These are phyloP conservation scores for Arenaria interpres DNA, from an alignment of 2,113 vertebrate genomes.

Conservation along the genomic window DNA sequence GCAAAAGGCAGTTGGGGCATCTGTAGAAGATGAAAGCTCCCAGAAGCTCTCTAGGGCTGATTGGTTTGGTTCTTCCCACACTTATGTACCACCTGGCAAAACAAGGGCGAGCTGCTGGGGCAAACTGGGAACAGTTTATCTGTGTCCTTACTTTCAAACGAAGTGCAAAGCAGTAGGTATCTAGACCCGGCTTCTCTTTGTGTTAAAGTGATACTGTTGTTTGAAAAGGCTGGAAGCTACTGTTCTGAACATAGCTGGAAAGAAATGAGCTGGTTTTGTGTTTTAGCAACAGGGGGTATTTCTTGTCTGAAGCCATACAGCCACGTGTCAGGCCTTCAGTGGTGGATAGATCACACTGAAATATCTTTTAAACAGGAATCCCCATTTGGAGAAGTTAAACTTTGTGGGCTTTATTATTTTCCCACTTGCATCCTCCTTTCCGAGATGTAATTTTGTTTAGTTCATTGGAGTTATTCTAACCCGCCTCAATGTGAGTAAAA, in stretches of 20 bases:
- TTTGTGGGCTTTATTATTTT: background rate
- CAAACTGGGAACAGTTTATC: background rate
- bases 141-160: background rate
- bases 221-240: background rate
- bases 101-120: background rate
- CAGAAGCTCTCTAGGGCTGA: background rate
- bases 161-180: background rate
- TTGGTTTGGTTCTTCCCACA: background rate
- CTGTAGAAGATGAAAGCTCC: background rate
- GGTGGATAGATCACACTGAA: background rate
- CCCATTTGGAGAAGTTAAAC: background rate
- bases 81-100: background rate
- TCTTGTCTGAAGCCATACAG: background rate
- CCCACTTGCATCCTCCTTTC: background rate
- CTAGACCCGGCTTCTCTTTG: background rate
- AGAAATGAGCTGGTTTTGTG: background rate
- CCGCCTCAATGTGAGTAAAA: slow-evolving; percentile 15
- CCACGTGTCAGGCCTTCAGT: background rate
- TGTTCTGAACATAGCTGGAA: background rate
- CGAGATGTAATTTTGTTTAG: background rate
- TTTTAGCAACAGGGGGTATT: background rate
- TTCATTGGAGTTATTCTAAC: background rate
- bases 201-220: background rate
- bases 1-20: background rate
- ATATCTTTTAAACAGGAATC: background rate